Base-by-base conservation (phyloP, 2,888 invertebrate genomes). In the Andrena marginata region DNA sequence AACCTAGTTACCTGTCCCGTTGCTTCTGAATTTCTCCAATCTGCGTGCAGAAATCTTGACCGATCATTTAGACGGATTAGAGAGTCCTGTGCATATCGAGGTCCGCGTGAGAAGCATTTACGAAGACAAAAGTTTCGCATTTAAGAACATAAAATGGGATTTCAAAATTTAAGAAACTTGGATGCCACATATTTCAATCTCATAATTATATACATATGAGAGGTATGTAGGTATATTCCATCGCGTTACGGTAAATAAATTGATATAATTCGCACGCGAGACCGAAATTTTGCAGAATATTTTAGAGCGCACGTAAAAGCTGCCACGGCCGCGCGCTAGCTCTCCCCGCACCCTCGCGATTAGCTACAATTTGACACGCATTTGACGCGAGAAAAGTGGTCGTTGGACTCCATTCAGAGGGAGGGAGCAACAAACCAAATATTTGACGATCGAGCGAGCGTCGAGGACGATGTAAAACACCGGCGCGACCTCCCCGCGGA, bases 391-490 rank as follows among this genome's bases (percentile, higher is more conserved):
- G 56, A 63, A n/a, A 33, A 60, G 62, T 33, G 33, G 35, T 31
- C 10, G 62, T 16, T 35, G 13, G 23, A 23, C 6, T 31, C n/a
- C n/a, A 31, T 26, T 10, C n/a, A 10, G 4, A 10, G 60, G 8
- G 62, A n/a, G 1, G 56, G 20, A 51, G 42, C 1, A 42, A 42
- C 42, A 42, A 42, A 42, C 49, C 26, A 54, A 75, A 64, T 82
- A 75, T 71, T 79, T 67, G 49, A 62, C 65, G 48, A 62, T 31
- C 31, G 64, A 13, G 5, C 13, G 10, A 33, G 54, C n/a, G 23
- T 64, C 48, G 62, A 49, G 10, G 67, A 10, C 29, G 33, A 60
- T 62, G 79, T 72, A 72, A 56, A 72, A 77, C 64, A 77, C 13
- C 29, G 29, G 33, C 26, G 42, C 65, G 13, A 31, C 69, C 64